phyloP scores from a whole-genome alignment of 2,113 vertebrate genomes.

The Campylomormyrus numenius region DNA sequence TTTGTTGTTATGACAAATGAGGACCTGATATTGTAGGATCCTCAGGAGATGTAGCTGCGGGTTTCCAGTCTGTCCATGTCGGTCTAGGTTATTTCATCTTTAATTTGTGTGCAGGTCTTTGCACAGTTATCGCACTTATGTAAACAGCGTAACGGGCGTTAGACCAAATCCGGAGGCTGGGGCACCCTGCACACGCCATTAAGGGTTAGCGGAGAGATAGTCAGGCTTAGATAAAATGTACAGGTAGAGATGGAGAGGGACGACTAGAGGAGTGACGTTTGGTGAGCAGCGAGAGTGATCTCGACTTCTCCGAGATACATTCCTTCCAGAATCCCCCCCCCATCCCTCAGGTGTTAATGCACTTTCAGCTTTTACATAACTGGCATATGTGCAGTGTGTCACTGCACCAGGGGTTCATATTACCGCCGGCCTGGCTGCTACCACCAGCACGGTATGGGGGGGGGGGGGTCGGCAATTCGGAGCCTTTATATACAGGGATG shows the following conservation, averaged over 20 bases:
- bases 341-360: not conserved
- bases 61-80: not conserved
- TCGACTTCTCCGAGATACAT: not conserved
- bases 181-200: not conserved
- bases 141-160: not conserved
- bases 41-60: not conserved
- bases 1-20: not conserved
- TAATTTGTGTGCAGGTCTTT: not conserved
- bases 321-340: not conserved
- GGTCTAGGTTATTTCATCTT: not conserved
- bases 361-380: not conserved
- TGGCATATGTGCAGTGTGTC: not conserved
- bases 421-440: not conserved
- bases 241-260: not conserved
- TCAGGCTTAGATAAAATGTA: not conserved
- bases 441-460: not conserved
- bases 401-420: not conserved
- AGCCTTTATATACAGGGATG: not conserved
- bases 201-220: not conserved
- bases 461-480: not conserved
- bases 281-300: not conserved
- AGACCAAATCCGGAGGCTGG: not conserved
- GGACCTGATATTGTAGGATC: not conserved
- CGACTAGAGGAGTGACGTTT: not conserved
- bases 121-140: not conserved